Evolutionary conservation across 1,140 invertebrate genomes (phyloP).

Genomic region (Heliconius himera): DNA sequence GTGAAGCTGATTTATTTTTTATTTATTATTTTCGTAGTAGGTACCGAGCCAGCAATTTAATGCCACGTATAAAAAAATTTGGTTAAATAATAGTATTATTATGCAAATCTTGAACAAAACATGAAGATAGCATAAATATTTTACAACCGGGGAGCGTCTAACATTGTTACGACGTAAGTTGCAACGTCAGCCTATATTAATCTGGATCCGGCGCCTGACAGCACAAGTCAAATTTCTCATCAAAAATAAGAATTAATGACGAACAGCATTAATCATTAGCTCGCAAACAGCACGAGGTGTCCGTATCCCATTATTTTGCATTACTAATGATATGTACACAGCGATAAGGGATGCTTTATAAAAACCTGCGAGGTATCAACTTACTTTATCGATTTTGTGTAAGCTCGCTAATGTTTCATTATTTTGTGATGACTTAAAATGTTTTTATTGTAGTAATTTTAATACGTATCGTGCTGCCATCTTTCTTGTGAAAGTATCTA

Average conservation of each 20-base stretch:
- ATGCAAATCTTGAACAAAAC: constrained; percentile 21
- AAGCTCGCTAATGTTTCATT: constrained; percentile 43
- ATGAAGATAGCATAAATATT: constrained; percentile 39
- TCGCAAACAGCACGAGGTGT: constrained; percentile 80
- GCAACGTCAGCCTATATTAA: constrained; percentile 79
- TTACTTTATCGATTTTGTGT: constrained; percentile 59
- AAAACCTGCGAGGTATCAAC: constrained; percentile 65
- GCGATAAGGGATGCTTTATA: constrained; percentile 71
- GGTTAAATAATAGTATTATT: constrained; percentile 3
- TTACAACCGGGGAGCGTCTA: constrained; percentile 49
- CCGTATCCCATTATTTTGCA: constrained; percentile 81
- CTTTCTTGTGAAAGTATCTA: constrained; percentile 30
- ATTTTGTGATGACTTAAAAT: constrained; percentile 32
- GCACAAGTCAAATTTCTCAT: constrained; percentile 81
- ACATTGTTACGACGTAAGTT: constrained; percentile 70
- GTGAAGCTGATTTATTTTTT: too few relatives aligned
- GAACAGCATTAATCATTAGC: constrained; percentile 78
- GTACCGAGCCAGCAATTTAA: not conserved
- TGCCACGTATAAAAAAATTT: not conserved
- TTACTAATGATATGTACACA: constrained; percentile 81
- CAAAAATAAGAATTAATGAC: constrained; percentile 82
- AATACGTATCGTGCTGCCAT: constrained; percentile 23
- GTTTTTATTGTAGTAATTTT: constrained; percentile 37
- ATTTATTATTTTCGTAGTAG: not conserved
- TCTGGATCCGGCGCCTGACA: constrained; percentile 79